phyloP scores from a whole-genome alignment of 2,113 vertebrate genomes.

The Strix aluco region DNA sequence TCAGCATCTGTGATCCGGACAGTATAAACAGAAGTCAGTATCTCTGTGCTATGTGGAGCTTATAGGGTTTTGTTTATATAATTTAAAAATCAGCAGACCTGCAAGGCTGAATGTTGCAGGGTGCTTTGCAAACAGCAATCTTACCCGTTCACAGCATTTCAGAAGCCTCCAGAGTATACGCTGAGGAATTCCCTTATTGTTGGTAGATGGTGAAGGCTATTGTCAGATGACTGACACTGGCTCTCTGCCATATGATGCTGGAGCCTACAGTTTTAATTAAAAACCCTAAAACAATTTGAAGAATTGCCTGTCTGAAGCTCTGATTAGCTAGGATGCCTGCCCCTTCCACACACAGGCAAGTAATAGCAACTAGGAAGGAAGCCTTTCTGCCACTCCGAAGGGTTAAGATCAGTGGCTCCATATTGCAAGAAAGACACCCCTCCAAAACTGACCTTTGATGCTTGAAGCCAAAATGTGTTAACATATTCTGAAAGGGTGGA shows the following conservation, averaged over 20 bases:
- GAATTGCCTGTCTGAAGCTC: constrained; percentile 26
- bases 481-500: not conserved
- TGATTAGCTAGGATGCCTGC: not conserved
- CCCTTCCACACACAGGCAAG: not conserved
- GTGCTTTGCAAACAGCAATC: constrained; percentile 38
- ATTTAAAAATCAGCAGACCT: constrained; percentile 50
- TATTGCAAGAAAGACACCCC: not conserved
- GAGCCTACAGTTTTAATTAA: constrained; percentile 28
- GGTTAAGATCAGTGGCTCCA: not conserved
- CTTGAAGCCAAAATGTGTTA: not conserved
- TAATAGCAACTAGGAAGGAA: not conserved
- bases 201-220: constrained; percentile 8
- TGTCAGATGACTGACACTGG: constrained; percentile 30
- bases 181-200: constrained; percentile 41
- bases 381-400: not conserved
- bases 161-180: not conserved
- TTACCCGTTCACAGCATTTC: not conserved
- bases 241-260: constrained; percentile 4
- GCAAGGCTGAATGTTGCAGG: constrained; percentile 30
- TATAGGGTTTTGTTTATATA: constrained; percentile 28
- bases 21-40: constrained; percentile 35
- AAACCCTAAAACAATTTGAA: constrained; percentile 40
- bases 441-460: not conserved
- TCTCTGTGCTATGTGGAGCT: not conserved
- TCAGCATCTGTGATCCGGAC: constrained; percentile 59